Evolutionary conservation across 2,113 vertebrate species (phyloP), one percentile per base, ranked within the genome.

Genomic region (Dasyornis broadbenti): DNA sequence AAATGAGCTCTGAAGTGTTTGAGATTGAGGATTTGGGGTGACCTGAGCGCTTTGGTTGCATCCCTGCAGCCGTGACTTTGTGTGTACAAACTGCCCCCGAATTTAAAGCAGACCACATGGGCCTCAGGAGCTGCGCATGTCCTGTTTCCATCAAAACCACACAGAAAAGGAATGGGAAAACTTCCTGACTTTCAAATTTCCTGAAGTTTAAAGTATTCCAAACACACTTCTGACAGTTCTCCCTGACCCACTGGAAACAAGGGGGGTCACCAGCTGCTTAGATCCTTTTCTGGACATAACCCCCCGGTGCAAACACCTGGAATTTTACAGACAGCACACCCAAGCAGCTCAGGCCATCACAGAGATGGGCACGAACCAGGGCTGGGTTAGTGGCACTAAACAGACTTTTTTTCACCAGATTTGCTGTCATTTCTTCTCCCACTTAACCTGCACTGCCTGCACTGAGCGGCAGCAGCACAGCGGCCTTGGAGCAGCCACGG

Each of bases 401-500:
- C 0, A 39, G 44, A n/a, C 13, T 33, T 23, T 23, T 33, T 37
- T 20, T 69, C 30, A 33, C 22, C 31, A 44, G 47, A 37, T 8
- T 37, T 82, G 50, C 89, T 65, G 40, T 49, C n/a, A 35, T 84
- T 95, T 79, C 89, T 85, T 79, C 68, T 76, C 28, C 37, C 75
- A 61, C 42, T 82, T 78, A 76, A 76, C n/a, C 57, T 14, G 53
- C 45, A 10, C 31, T 28, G 57, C 15, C 86, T 86, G 12, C 64
- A 5, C 79, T 0, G 31, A 85, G 70, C 73, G n/a, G n/a, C 44
- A 82, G 14, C 73, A 30, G 64, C 27, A 3, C 16, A 5, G 77
- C 50, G 7, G 66, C 71, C 28, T 28, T 2, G 1, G 18, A 76
- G 59, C 0, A 0, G 39, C 84, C 85, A 7, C 2, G 4, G 37